Evolutionary conservation across 1,140 invertebrate genomes (phyloP).

Genomic region (Scaptomyza graminum): DNA sequence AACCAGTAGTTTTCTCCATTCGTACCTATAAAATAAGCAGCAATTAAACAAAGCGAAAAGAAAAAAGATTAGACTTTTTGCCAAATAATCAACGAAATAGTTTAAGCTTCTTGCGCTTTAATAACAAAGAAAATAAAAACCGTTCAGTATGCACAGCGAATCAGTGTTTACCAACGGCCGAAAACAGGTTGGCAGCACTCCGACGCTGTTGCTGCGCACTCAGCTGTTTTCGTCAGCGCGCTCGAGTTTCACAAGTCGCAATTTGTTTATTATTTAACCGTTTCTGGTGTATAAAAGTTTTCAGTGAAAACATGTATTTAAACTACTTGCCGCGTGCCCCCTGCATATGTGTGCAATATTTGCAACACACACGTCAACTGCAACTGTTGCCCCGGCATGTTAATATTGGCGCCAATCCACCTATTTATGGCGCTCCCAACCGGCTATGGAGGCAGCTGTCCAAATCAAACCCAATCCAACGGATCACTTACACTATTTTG

Average conservation of each 20-base stretch:
- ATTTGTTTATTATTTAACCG: conserved; percentile 66
- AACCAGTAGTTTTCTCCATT: no score
- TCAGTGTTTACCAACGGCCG: not conserved
- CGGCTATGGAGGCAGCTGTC: not conserved
- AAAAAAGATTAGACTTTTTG: no score
- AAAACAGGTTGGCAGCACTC: not conserved
- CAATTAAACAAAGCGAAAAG: no score
- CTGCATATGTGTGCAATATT: conserved; percentile 57
- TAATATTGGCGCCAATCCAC: conserved; percentile 43
- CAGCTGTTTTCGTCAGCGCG: conserved; percentile 19
- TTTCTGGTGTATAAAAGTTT: conserved; percentile 49
- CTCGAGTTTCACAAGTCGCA: conserved; percentile 31
- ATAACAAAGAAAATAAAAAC: no score
- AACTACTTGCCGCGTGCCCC: conserved; percentile 39
- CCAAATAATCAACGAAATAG: no score
- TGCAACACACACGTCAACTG: conserved; percentile 52
- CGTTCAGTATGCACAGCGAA: not conserved
- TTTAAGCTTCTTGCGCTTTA: no score
- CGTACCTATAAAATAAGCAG: no score
- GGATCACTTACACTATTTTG: not conserved
- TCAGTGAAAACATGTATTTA: conserved; percentile 44
- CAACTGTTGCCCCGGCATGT: conserved; percentile 38
- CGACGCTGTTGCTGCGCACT: not conserved
- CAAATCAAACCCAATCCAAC: not conserved
- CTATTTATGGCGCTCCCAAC: conserved; percentile 1